phyloP scores from a whole-genome alignment of 2,113 vertebrate genomes.

The Atlantisia rogersi region DNA sequence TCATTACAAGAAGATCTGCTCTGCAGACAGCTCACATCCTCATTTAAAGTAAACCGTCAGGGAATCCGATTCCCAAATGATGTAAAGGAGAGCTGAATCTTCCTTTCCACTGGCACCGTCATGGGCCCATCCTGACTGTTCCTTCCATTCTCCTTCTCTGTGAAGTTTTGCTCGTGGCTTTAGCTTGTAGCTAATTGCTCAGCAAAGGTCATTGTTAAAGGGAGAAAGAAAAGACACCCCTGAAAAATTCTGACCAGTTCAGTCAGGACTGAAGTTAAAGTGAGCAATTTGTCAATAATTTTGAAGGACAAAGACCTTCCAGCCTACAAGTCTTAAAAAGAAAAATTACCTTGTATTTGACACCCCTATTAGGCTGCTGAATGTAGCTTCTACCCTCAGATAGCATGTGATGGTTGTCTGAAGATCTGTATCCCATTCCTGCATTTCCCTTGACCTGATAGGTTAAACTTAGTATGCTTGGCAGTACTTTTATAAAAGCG shows the following conservation, averaged over 20 bases:
- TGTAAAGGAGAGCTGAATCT: background rate
- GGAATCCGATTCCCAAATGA: background rate
- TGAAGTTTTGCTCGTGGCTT: background rate
- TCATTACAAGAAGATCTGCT: background rate
- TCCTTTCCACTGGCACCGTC: background rate
- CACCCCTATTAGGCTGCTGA: background rate
- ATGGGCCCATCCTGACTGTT: background rate
- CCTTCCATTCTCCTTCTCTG: background rate
- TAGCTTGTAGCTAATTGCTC: background rate
- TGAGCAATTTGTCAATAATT: background rate
- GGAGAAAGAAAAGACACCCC: background rate
- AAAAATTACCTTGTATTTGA: background rate
- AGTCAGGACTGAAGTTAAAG: background rate
- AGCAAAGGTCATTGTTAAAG: background rate
- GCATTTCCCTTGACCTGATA: background rate
- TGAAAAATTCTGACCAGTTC: background rate
- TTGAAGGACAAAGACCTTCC: background rate
- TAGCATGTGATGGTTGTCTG: background rate
- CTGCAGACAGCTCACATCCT: slow-evolving; percentile 4
- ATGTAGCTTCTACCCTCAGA: background rate
- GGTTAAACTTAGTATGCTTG: background rate
- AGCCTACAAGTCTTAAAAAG: background rate
- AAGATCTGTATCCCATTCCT: background rate
- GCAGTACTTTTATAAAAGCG: background rate
- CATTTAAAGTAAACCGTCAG: slow-evolving; percentile 1